Conservation (phyloP, 2,113 vertebrate species). For the Toxostoma redivivum region DNA sequence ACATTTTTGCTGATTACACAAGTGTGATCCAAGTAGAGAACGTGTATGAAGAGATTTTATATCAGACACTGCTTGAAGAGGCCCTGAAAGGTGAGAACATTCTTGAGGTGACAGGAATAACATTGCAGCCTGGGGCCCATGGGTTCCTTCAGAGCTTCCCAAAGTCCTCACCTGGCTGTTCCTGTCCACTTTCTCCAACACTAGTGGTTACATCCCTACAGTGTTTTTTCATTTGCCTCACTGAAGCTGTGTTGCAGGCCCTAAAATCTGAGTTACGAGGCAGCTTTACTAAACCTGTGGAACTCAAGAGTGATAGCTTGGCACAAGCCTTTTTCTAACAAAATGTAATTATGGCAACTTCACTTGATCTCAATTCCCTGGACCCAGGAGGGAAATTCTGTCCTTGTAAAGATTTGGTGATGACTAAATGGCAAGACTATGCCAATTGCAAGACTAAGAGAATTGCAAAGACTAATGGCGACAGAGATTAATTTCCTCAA, state of each 20-base stretch:
- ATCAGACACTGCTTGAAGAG: conserved; percentile 82
- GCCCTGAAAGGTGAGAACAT: conserved; percentile 79
- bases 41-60: conserved; percentile 86
- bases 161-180: neutral
- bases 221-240: neutral
- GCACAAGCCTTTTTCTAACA: neutral
- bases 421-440: neutral
- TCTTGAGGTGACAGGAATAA: neutral
- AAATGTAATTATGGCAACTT: neutral
- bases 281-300: neutral
- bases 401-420: neutral
- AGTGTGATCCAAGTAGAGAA: conserved; percentile 88
- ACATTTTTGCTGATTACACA: conserved; percentile 81
- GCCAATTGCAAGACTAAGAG: neutral
- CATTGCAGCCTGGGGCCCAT: fast-evolving
- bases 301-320: neutral
- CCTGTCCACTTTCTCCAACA: neutral
- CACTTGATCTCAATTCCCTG: neutral
- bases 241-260: neutral
- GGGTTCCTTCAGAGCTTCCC: neutral
- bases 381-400: neutral
- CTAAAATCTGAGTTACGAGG: neutral
- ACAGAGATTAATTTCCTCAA: neutral
- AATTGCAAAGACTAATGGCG: neutral
- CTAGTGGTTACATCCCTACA: neutral